Conservation (phyloP, 1,140 invertebrate genomes). For the Saccostrea cuccullata region DNA sequence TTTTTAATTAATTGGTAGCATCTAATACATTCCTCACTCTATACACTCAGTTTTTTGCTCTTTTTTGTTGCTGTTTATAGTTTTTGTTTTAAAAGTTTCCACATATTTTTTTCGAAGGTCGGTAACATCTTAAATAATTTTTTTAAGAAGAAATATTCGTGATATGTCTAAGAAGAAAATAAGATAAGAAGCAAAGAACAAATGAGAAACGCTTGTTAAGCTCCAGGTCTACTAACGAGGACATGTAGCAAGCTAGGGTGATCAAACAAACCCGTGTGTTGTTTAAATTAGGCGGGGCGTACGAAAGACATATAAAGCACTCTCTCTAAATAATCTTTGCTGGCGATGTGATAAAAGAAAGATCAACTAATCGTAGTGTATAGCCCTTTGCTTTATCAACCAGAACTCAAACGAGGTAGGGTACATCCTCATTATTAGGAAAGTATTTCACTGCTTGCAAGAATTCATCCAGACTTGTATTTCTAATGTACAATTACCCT, state of each 20-base stretch:
- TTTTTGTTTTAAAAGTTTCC: background rate
- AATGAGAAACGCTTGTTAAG: slow-evolving; percentile 19
- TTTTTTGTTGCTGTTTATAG: background rate
- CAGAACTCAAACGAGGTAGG: slow-evolving; percentile 22
- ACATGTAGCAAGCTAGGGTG: background rate
- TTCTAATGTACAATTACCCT: slow-evolving; percentile 33
- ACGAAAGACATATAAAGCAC: slow-evolving; percentile 24
- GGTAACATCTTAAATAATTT: background rate
- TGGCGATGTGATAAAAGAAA: slow-evolving; percentile 36
- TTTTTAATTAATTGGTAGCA: slow-evolving; percentile 25
- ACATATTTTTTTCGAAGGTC: background rate
- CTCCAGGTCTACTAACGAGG: background rate
- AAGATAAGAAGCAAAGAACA: slow-evolving; percentile 16
- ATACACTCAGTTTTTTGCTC: background rate
- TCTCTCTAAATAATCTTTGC: slow-evolving; percentile 14
- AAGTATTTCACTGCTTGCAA: slow-evolving; percentile 24
- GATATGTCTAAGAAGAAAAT: slow-evolving; percentile 28
- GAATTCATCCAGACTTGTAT: slow-evolving; percentile 23
- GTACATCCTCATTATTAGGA: slow-evolving; percentile 29
- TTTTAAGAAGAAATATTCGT: background rate
- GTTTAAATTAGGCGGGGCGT: slow-evolving; percentile 36
- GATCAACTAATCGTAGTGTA: slow-evolving; percentile 33
- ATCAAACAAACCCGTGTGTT: slow-evolving; percentile 33
- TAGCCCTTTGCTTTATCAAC: slow-evolving; percentile 30
- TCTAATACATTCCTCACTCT: background rate